These are phyloP conservation scores for Albula goreensis DNA, from an alignment of 2,113 vertebrate species.

Conservation along the genomic window DNA sequence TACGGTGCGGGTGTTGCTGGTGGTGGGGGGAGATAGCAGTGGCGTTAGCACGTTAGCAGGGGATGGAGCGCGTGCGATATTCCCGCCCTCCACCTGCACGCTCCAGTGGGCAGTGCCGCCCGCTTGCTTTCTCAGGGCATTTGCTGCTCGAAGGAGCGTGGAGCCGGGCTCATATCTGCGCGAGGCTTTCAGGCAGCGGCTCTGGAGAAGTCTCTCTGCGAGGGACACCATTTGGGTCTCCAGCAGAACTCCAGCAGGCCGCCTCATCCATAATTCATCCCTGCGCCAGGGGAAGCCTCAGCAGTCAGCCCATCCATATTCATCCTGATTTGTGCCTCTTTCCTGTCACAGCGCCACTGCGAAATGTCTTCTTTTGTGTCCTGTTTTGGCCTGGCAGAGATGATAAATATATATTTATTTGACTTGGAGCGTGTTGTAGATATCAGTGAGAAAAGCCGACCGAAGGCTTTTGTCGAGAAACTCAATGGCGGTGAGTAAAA, in stretches of 20 bases:
- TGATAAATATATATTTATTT: neutral
- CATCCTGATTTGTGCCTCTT: neutral
- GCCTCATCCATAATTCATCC: slow-evolving; percentile 18
- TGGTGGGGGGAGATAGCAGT: neutral
- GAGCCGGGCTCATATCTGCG: neutral
- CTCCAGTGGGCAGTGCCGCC: neutral
- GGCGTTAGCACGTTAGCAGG: too few relatives aligned
- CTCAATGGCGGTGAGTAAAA: neutral
- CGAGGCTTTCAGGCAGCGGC: neutral
- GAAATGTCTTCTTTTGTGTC: neutral
- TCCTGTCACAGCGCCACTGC: neutral
- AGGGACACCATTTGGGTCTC: neutral
- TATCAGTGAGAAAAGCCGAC: neutral
- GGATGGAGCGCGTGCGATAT: neutral
- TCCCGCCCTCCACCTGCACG: neutral
- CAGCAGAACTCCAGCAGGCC: neutral
- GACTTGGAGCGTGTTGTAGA: neutral
- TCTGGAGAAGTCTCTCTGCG: neutral
- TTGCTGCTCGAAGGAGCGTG: neutral
- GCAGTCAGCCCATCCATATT: neutral
- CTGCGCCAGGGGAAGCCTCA: neutral
- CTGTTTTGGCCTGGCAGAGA: neutral
- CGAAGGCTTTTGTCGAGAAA: neutral
- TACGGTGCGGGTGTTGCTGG: too few relatives aligned
- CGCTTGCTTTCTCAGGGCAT: neutral